Evolutionary conservation across 2,113 vertebrate genomes (phyloP), one percentile per base, ranked within the genome.

Genomic region (Grammomys surdaster): DNA sequence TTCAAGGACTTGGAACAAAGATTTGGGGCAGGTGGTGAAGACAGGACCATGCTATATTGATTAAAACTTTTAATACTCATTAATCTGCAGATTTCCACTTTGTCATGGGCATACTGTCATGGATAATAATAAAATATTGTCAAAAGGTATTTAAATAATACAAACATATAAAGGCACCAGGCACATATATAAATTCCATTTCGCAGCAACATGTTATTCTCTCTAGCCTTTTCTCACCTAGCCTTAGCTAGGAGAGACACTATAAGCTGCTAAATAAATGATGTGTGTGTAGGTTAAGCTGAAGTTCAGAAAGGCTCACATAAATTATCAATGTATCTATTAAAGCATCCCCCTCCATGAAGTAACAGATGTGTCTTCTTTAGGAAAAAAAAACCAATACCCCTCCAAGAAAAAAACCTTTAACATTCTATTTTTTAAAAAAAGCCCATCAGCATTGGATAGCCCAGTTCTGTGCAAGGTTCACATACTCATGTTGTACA

Each of bases 311-410:
- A 95, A 95, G 93, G 94, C 56, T 48, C 20, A 88, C 97, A 97
- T 96, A 98, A 98, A 98, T 98, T 98, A 98, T 82, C 81, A 96
- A 43, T 58, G 56, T 95, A 92, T 91, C 31, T 96, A 96, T 96
- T 94, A 94, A 89, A 82, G 67, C 91, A 96, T 96, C 82, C 75
- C 40, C 87, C 22, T 36, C 88, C 72, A 73, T 95, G 91, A 90
- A 97, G 73, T 22, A 87, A 96, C 63, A 95, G 90, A 93, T 72
- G 12, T 89, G 60, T 75, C 24, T 93, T 96, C 46, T 84, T 93
- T 89, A 94, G 78, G 40, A 58, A 24, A 58, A 76, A 91, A 28
- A n/a, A 16, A 46, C 20, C 19, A 26, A 12, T 12, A 31, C 28
- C 13, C 28, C 65, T 19, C 28, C 67, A 13, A 17, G 13, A 20